Conservation (phyloP, 2,888 invertebrate genomes). For the Dasysyrphus tricinctus region DNA sequence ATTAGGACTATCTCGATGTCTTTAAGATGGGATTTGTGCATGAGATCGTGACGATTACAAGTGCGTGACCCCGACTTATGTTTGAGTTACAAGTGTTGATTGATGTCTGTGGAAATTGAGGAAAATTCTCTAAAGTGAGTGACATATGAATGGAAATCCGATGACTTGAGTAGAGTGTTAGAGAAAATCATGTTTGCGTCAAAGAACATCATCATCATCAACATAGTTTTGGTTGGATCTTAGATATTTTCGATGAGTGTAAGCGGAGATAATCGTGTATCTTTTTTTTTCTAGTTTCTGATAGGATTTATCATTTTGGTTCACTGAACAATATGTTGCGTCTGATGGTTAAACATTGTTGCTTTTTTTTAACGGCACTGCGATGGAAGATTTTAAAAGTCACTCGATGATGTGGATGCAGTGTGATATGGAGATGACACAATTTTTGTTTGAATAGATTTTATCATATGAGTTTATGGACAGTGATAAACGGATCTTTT, state of each 20-base stretch:
- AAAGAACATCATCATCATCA: conserved; percentile 64
- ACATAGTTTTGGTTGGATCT: conserved; percentile 38
- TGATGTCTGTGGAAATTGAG: conserved; percentile 70
- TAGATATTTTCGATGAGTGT: conserved; percentile 63
- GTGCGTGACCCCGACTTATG: conserved; percentile 70
- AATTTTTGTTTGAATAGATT: conserved; percentile 33
- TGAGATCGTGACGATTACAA: conserved; percentile 73
- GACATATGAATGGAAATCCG: conserved; percentile 71
- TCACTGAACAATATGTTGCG: conserved; percentile 48
- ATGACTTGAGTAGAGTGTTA: conserved; percentile 53
- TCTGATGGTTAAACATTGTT: conserved; percentile 9
- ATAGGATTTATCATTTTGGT: conserved; percentile 62
- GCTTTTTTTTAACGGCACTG: conserved; percentile 7
- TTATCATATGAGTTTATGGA: conserved; percentile 16
- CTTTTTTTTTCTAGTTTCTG: conserved; percentile 9
- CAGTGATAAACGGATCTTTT: conserved; percentile 25
- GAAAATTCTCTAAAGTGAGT: conserved; percentile 67
- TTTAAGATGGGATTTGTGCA: conserved; percentile 50
- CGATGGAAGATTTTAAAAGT: conserved; percentile 27
- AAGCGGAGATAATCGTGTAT: conserved; percentile 65
- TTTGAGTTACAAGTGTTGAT: conserved; percentile 66
- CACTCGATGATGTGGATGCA: conserved; percentile 13
- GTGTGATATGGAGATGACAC: conserved; percentile 48
- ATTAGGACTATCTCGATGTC: conserved; percentile 56
- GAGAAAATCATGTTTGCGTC: conserved; percentile 47